phyloP scores from a whole-genome alignment of 2,888 invertebrate species.

The Papilio gigon region DNA sequence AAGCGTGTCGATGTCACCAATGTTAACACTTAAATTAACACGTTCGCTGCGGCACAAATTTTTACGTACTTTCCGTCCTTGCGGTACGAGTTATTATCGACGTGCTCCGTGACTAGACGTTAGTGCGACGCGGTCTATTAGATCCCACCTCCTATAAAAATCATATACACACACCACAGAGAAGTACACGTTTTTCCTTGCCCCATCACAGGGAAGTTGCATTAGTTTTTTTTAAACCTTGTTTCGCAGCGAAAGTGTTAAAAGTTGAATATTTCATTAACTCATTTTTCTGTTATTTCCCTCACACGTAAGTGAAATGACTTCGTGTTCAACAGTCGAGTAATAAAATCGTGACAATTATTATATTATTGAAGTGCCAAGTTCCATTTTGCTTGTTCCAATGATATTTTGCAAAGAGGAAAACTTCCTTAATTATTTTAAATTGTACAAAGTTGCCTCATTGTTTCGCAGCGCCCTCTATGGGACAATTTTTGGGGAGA shows the following conservation, averaged over 20 bases:
- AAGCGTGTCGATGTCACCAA: neutral
- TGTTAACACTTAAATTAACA: neutral
- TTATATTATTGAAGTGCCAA: constrained; percentile 11
- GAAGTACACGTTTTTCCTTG: no score
- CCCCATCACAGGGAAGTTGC: no score
- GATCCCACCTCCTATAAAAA: no score
- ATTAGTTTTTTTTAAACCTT: no score
- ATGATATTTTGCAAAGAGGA: constrained; percentile 19
- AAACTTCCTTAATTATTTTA: constrained; percentile 34
- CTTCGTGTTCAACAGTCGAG: neutral
- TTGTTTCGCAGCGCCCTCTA: constrained; percentile 24
- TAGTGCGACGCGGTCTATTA: no score
- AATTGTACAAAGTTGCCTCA: constrained; percentile 20
- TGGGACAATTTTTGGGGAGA: constrained; percentile 26
- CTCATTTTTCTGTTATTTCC: neutral
- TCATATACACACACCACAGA: no score
- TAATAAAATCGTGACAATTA: neutral
- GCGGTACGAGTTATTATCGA: no score
- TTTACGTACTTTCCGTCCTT: no score
- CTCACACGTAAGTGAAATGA: neutral
- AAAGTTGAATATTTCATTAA: neutral
- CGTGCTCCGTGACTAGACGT: no score
- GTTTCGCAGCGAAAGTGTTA: no score
- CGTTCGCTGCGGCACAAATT: no score
- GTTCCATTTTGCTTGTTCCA: constrained; percentile 7